Evolutionary conservation across 2,113 vertebrate species (phyloP).

Genomic region (Chloropsis hardwickii): DNA sequence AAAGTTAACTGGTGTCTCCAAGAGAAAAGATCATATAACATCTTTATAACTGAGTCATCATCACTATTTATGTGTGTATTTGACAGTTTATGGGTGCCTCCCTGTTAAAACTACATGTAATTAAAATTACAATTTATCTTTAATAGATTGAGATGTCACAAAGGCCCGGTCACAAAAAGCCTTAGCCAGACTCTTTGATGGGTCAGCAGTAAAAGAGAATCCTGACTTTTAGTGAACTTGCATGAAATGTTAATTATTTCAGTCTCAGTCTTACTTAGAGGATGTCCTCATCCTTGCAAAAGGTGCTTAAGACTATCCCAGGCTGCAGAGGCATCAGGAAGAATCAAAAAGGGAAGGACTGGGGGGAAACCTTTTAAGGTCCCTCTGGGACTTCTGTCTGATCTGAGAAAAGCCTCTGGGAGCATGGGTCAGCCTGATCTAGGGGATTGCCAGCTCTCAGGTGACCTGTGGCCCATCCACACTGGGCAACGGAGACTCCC

Average conservation of each 20-base stretch:
- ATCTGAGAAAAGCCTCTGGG: neutral
- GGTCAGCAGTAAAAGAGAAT: neutral
- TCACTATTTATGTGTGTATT: neutral
- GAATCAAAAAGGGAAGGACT: neutral
- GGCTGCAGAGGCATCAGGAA: neutral
- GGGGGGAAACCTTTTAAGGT: neutral
- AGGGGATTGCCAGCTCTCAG: neutral
- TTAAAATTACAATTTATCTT: neutral
- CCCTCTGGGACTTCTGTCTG: neutral
- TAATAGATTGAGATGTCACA: neutral
- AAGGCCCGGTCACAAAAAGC: neutral
- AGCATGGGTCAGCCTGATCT: neutral
- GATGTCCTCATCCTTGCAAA: neutral
- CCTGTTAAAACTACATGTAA: neutral
- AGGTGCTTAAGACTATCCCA: neutral
- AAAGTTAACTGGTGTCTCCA: conserved; percentile 8
- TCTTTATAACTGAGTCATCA: conserved; percentile 5
- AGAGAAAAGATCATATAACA: conserved; percentile 11
- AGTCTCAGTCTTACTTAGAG: neutral
- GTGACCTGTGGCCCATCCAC: neutral
- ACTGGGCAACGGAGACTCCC: neutral
- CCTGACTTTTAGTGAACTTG: neutral
- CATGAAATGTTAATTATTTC: neutral
- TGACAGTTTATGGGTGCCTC: conserved; percentile 5
- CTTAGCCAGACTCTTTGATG: neutral